phyloP scores from a whole-genome alignment of 2,797 vertebrate species.

The Mus minutoides region DNA sequence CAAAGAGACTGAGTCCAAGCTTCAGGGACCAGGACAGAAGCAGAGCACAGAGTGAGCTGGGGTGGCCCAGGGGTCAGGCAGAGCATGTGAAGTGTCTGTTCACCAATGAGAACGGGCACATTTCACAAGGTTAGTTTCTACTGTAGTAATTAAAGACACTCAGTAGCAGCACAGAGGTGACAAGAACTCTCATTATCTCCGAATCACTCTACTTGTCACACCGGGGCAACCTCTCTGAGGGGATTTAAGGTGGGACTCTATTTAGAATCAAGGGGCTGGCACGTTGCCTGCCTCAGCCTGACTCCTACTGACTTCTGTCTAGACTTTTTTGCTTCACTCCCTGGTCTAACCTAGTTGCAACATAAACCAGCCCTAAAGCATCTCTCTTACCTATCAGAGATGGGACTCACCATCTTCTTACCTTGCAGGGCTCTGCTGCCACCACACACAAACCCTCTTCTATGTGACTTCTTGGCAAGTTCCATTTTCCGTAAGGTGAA shows the following conservation, averaged over 20 bases:
- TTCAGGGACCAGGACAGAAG: conserved; percentile 60
- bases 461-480: not conserved
- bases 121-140: not conserved
- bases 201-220: not conserved
- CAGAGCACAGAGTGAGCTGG: conserved; percentile 40
- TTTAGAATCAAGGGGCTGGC: not conserved
- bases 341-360: not conserved
- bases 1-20: conserved; percentile 59
- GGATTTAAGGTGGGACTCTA: not conserved
- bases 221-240: not conserved
- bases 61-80: not conserved
- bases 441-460: not conserved
- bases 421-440: not conserved
- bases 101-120: conserved; percentile 34
- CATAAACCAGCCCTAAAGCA: not conserved
- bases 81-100: conserved; percentile 50
- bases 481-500: not conserved
- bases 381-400: not conserved
- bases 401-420: not conserved
- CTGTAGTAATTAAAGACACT: conserved; percentile 50
- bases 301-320: not conserved
- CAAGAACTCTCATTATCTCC: not conserved
- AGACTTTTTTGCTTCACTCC: not conserved
- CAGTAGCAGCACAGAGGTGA: conserved; percentile 60
- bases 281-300: not conserved